Base-by-base conservation (phyloP, 2,797 vertebrate species). In the Labroides dimidiatus region DNA sequence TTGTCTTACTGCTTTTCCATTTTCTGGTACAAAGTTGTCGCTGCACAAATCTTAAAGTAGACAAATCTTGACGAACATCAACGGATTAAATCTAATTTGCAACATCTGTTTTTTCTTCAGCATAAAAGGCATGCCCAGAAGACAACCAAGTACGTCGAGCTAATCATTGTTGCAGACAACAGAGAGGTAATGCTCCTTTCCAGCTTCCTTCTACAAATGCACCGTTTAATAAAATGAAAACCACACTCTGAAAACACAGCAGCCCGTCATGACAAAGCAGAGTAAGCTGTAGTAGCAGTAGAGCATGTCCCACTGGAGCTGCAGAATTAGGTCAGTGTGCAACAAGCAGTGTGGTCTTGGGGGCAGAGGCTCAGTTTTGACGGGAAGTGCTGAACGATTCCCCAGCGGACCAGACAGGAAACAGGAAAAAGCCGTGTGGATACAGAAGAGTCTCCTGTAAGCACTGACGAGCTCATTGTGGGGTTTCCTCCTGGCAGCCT, bases 121-220 rank as follows among this genome's bases (percentile, higher is more conserved):
- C 90, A 91, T 90, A 99, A 98, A 91, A 94, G 98, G 69, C 94
- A 98, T 17, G 87, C 95, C 48, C 94, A 96, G 91, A 97, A 95
- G 94, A 96, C 91, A 12, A 99, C 95, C 0, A 99, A 99, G 80
- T 99, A 99, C 0, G 97, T 99, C 30, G 97, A 99, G 90, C 94
- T 99, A 71, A 96, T 99, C 84, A 98, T 99, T 2, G 97, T 99
- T 16, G 98, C 97, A 16, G 98, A 99, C 87, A 99, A 99, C 92
- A 94, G 97, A 64, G 97, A 99, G 97, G 98, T 99, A 95, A 93
- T 80, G 42, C 69, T 47, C 44, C 59, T 39, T 27, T 20, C 37
- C 48, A 19, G 6, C 48, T 48, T 60, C 36, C 50, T 21, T 75
- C 75, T 15, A 71, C 56, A 59, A 75, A 65, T 19, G 20, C 19